A percentile compares a stretch with the other conserved stretches of the same genome.
These are phyloP conservation scores for Meleagris gallopavo DNA, from an alignment of 2,113 vertebrate genomes.

Conservation along the genomic window DNA sequence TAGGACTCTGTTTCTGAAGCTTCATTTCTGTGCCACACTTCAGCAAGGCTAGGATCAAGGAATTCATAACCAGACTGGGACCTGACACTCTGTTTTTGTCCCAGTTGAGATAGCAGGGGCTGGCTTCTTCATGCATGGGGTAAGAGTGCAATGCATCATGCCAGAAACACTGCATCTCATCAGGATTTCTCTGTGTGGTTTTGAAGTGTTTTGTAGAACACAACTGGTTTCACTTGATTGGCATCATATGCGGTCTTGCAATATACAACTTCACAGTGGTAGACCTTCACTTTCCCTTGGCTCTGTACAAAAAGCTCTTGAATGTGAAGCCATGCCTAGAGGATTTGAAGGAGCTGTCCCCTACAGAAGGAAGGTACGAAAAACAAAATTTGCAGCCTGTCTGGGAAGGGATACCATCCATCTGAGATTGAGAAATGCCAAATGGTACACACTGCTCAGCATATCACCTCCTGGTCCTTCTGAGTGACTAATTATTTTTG, in stretches of 20 bases:
- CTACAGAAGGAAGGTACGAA: slow-evolving; percentile 92
- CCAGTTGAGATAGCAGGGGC: background rate
- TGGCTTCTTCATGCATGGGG: background rate
- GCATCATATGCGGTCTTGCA: slow-evolving; percentile 94
- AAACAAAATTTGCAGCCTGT: background rate
- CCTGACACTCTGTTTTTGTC: background rate
- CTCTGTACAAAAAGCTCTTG: slow-evolving; percentile 94
- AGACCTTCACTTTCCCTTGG: slow-evolving; percentile 94
- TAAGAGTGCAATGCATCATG: background rate
- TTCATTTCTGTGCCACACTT: background rate
- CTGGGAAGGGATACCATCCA: background rate
- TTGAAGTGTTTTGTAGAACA: slow-evolving; percentile 95
- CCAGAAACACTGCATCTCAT: background rate
- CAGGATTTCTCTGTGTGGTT: slow-evolving; percentile 23
- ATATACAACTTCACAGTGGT: slow-evolving; percentile 98
- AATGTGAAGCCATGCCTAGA: slow-evolving; percentile 86
- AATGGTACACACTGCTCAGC: background rate
- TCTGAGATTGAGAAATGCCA: background rate
- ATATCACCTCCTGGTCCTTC: background rate
- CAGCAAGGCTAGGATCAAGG: background rate
- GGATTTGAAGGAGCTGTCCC: slow-evolving; percentile 94
- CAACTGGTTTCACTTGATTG: slow-evolving; percentile 97
- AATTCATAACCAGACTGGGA: background rate
- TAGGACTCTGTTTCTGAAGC: background rate
- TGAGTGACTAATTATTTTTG: background rate